Evolutionary conservation across 1,140 invertebrate species (phyloP), one percentile per base, ranked within the genome.

Genomic region (Anastrepha obliqua): DNA sequence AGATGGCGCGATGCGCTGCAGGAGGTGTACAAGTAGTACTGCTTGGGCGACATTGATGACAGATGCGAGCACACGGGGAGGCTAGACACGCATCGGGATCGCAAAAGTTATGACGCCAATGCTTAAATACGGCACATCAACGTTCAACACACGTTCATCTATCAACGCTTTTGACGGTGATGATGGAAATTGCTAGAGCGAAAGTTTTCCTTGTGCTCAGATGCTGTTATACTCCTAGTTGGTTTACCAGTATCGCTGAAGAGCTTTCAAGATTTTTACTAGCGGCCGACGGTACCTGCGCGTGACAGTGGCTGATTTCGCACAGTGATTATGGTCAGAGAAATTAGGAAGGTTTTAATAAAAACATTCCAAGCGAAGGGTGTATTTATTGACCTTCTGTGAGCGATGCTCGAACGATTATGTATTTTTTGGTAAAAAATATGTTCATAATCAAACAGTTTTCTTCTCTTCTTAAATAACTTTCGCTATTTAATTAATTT

Each of bases 81-180:
- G n/a, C 47, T 81, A 51, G 47, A 58, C 51, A 17, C 6, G 47
- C 42, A 81, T 55, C 51, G 20, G n/a, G 74, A 55, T 81, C 17
- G 74, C 74, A 55, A 81, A 81, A 81, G 47, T 81, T 81, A 55
- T 55, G 47, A 17, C 20, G 74, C 15, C 44, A 58, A 58, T 47
- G 47, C 17, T 81, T 81, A 81, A 6, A 81, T 55, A 51, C 51
- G n/a, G 17, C 74, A 78, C 74, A 78, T 78, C 74, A 78, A 78
- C 74, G 47, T 78, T 78, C 74, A 81, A n/a, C 47, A 81, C 74
- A 81, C 74, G 74, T 55, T 58, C 74, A 81, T 81, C 74, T 55
- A 58, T 81, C 74, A 81, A 58, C 44, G 47, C 74, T 81, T 81
- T 55, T 81, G 74, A 55, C n/a, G 47, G 47, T 81, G 74, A 81